Evolutionary conservation across 2,888 invertebrate species (phyloP), one percentile per base, ranked within the genome.

Genomic region (Colletes collaris): DNA sequence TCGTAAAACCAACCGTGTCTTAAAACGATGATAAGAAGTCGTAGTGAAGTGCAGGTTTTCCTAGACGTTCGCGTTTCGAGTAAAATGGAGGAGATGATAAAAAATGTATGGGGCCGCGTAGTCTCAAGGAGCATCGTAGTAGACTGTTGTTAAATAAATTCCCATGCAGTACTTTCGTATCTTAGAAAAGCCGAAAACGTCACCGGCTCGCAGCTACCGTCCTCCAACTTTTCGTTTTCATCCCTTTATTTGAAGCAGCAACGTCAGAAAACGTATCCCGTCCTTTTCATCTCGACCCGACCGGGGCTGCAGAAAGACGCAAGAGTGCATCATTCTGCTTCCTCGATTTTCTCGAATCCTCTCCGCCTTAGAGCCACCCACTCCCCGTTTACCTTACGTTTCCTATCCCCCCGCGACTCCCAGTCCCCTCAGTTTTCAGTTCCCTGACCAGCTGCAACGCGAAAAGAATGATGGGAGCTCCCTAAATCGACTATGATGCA

Each of bases 301-400:
- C 46, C 58, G 46, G 13, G 53, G 55, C 49, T n/a, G 46, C 56
- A 10, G 55, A 67, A 71, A 52, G 69, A 72, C 49, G 71, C 58
- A 55, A 16, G 69, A 69, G 76, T 81, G 77, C 77, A 67, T 72
- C 74, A 40, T 77, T 75, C 66, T 68, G 67, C 69, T 68, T 49
- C 74, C 74, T 75, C 84, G 81, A 77, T 77, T 81, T 81, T 83
- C 81, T 72, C 70, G 50, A 81, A 84, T 72, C 81, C 65, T 53
- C 62, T 67, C 63, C 71, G 19, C 73, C 62, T 58, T 50, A 35
- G 40, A 49, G 58, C 6, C 19, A 27, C 69, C 35, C 62, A 8
- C 50, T 19, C 52, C 59, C 59, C 62, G 27, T 52, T 71, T 72
- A 60, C 72, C 72, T 65, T 64, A 16, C 67, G 40, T 16, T 16